phyloP scores from a whole-genome alignment of 2,888 invertebrate genomes.

The Dione juno region DNA sequence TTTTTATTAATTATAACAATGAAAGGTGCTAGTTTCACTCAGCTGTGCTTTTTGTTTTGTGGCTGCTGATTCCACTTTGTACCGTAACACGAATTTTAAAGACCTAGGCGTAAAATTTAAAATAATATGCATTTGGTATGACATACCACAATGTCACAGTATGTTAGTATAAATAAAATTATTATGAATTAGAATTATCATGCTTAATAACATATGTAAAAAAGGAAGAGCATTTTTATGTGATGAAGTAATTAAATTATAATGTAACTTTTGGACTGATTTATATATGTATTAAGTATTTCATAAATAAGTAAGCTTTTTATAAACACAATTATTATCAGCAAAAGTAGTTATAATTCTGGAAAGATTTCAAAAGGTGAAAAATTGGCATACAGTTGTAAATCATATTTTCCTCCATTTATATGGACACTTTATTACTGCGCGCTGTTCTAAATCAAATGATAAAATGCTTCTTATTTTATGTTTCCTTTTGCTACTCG shows the following conservation, averaged over 20 bases:
- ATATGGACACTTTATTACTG: constrained; percentile 82
- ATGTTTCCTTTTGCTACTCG: constrained; percentile 72
- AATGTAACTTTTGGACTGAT: not conserved
- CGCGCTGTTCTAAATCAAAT: constrained; percentile 81
- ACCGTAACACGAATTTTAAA: not conserved
- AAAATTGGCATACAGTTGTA: constrained; percentile 72
- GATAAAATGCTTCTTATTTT: constrained; percentile 82
- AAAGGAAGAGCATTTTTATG: too few relatives aligned
- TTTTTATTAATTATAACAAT: constrained; percentile 1
- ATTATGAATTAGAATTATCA: not conserved
- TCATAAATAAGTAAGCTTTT: not conserved
- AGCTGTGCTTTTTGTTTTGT: constrained; percentile 7
- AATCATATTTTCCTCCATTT: constrained; percentile 80
- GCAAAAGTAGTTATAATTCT: not conserved
- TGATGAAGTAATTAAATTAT: not conserved
- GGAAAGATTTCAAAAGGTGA: constrained; percentile 55
- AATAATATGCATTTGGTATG: not conserved
- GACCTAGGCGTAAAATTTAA: not conserved
- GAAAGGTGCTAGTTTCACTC: not conserved
- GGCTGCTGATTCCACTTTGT: constrained; percentile 13
- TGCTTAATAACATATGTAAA: too few relatives aligned
- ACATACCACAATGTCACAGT: not conserved
- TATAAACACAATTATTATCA: not conserved
- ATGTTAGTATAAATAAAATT: not conserved
- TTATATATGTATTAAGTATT: not conserved